Conservation (phyloP, 2,888 invertebrate genomes). For the Drosophila rubida region DNA sequence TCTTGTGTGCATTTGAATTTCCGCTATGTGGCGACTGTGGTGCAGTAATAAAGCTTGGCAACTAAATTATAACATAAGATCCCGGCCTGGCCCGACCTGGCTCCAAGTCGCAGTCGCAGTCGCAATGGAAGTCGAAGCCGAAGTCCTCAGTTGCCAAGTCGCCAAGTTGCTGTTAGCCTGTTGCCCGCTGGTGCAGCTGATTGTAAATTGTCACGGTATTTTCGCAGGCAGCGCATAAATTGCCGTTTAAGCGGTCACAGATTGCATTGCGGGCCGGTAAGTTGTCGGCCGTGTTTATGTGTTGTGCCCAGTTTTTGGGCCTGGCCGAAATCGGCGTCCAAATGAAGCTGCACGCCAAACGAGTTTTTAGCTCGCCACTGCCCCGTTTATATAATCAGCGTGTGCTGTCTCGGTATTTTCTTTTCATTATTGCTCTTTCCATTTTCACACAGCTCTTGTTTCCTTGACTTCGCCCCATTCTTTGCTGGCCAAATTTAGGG, state of each 20-base stretch:
- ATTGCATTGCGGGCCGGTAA: constrained; percentile 53
- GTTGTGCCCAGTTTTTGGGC: constrained; percentile 48
- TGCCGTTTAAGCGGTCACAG: constrained; percentile 68
- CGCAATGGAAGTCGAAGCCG: no score
- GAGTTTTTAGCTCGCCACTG: constrained; percentile 8
- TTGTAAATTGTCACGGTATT: constrained; percentile 81
- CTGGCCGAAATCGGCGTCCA: constrained; percentile 54
- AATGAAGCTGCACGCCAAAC: constrained; percentile 55
- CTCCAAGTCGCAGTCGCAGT: constrained; percentile 1
- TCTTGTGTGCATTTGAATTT: constrained; percentile 78
- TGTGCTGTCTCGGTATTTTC: constrained; percentile 25
- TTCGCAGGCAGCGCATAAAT: constrained; percentile 78
- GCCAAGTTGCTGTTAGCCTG: constrained; percentile 10
- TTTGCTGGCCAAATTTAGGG: constrained; percentile 10
- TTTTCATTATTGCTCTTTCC: background rate
- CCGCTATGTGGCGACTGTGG: constrained; percentile 64
- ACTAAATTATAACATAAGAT: constrained; percentile 77
- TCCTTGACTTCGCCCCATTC: background rate
- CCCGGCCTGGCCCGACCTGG: constrained; percentile 28
- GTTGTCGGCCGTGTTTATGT: constrained; percentile 42
- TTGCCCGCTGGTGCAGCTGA: constrained; percentile 56
- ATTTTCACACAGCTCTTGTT: constrained; percentile 19
- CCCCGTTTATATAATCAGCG: constrained; percentile 52
- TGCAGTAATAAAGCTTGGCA: constrained; percentile 71
- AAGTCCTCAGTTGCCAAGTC: constrained; percentile 1